Evolutionary conservation across 2,797 vertebrate species (phyloP), one percentile per base, ranked within the genome.

Genomic region (Myotis findleyi): DNA sequence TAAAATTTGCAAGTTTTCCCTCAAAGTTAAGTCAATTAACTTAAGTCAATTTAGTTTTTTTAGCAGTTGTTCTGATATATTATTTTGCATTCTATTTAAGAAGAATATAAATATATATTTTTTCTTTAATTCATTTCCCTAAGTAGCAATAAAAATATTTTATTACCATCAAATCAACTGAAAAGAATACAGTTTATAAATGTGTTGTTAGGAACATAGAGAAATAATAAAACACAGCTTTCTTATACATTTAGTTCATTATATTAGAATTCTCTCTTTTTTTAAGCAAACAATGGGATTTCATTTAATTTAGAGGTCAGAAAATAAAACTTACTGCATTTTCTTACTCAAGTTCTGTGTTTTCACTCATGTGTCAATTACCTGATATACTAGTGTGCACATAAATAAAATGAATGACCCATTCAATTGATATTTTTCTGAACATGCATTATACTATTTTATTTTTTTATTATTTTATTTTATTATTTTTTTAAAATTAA

Each of bases 361-460:
- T 94, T 98, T 97, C 89, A 96, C 98, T 97, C 69, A 75, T 27
- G 5, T 97, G 66, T 97, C 76, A 96, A 36, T 89, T 72, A 91
- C 44, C 87, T 97, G 92, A 95, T 57, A 93, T 92, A 75, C 47
- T 47, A 47, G 47, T 47, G 12, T 27, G 77, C 38, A 95, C 96
- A 93, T 57, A 97, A 97, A 97, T 89, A 36, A 88, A 73, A 41
- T n/a, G 38, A 96, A 89, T 94, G 90, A 96, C 90, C 90, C 72
- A 18, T 47, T 80, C 68, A 92, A 59, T 59, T 98, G 72, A 97
- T 66, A 90, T 53, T 91, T 95, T 97, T 92, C 79, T 92, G 88
- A 47, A 62, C 94, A 96, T 83, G 9, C 33, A 79, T 41, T 85
- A 17, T 51, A 93, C 73, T 91, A 76, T 91, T 95, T 38, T 38